Percentiles rank a stretch among this genome's conserved stretches.
Evolutionary conservation across 1,140 invertebrate genomes (phyloP).

Genomic region (Nomia melanderi): DNA sequence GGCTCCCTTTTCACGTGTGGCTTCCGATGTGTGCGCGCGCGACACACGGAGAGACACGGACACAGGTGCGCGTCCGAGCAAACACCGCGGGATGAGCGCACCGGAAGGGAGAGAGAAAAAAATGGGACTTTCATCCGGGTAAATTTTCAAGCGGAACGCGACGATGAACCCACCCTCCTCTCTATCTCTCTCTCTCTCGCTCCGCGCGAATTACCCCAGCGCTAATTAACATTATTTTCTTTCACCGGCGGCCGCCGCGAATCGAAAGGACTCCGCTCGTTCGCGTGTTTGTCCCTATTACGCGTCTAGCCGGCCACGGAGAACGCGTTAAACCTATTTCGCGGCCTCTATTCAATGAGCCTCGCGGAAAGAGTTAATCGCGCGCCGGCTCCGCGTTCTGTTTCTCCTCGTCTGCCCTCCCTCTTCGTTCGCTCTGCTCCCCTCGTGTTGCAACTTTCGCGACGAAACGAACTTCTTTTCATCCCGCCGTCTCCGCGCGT

Average conservation of each 20-base stretch:
- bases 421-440: too few species aligned
- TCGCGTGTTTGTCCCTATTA: neutral
- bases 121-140: constrained; percentile 25
- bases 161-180: too few species aligned
- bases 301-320: neutral
- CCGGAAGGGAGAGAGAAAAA: neutral
- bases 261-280: neutral
- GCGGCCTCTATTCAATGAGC: constrained; percentile 8
- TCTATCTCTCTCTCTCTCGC: too few species aligned
- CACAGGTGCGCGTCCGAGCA: constrained; percentile 23
- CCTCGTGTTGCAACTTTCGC: neutral
- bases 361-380: neutral
- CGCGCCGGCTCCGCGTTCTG: too few species aligned
- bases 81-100: constrained; percentile 15
- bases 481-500: neutral
- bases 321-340: constrained; percentile 11
- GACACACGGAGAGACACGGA: neutral
- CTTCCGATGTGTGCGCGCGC: too few species aligned
- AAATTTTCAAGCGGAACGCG: too few species aligned
- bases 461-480: neutral
- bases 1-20: too few species aligned
- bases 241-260: neutral
- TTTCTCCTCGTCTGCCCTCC: too few species aligned
- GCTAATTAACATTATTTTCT: constrained; percentile 48
- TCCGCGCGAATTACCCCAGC: constrained; percentile 2